A percentile compares a stretch with the other conserved stretches of the same genome.
Conservation (phyloP, 2,888 invertebrate species). For the Hecatera dysodea region DNA sequence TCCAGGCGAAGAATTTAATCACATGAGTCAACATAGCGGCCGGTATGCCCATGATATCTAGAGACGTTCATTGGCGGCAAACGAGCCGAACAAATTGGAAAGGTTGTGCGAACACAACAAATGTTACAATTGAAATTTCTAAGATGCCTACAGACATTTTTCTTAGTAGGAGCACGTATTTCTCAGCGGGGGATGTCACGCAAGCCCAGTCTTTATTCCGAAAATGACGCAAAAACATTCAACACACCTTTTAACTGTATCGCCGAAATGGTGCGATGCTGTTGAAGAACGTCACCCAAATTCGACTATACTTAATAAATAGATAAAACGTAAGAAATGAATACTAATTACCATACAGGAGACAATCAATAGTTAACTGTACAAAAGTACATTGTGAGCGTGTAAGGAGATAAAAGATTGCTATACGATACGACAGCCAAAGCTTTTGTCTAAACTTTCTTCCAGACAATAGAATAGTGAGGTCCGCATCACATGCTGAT, state of each 20-base stretch:
- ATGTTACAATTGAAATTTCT: slow-evolving; percentile 89
- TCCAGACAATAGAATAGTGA: slow-evolving; percentile 67
- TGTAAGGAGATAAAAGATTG: slow-evolving; percentile 30
- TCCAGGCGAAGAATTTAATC: slow-evolving; percentile 88
- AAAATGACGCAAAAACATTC: slow-evolving; percentile 79
- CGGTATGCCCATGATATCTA: slow-evolving; percentile 88
- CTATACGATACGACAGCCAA: slow-evolving; percentile 28
- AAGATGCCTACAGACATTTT: slow-evolving; percentile 88
- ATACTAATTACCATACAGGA: not conserved
- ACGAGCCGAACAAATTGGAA: slow-evolving; percentile 86
- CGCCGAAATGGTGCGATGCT: slow-evolving; percentile 76
- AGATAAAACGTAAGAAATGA: slow-evolving; percentile 5
- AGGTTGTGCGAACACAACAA: slow-evolving; percentile 79
- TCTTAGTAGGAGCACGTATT: slow-evolving; percentile 86
- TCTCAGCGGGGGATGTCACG: slow-evolving; percentile 80
- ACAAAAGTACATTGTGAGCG: slow-evolving; percentile 20
- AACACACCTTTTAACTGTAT: slow-evolving; percentile 76
- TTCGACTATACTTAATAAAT: slow-evolving; percentile 3
- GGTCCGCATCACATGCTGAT: slow-evolving; percentile 69
- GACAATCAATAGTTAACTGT: not conserved
- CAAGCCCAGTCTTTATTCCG: slow-evolving; percentile 74
- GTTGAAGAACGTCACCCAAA: slow-evolving; percentile 75
- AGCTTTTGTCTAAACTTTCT: slow-evolving; percentile 59
- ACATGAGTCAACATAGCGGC: slow-evolving; percentile 82
- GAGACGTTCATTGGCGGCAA: slow-evolving; percentile 81